Evolutionary conservation across 2,888 invertebrate genomes (phyloP).

Genomic region (Drosophila setosimentum): DNA sequence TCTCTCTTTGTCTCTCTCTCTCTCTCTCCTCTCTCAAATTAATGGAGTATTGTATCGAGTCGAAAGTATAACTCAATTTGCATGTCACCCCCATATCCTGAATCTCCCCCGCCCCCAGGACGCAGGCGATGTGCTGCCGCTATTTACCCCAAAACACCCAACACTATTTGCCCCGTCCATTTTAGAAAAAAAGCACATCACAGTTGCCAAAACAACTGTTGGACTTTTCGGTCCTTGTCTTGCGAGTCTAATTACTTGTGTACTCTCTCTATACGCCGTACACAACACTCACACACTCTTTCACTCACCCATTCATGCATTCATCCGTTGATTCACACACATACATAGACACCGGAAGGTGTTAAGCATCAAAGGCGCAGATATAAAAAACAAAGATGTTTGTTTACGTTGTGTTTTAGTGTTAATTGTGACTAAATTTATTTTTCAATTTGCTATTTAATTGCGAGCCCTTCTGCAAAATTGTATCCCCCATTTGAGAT

Average conservation of each 20-base stretch:
- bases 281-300: slow-evolving; percentile 2
- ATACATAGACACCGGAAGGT: slow-evolving; percentile 25
- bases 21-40: slow-evolving; percentile 7
- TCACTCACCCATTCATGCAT: neutral
- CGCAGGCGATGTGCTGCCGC: slow-evolving; percentile 82
- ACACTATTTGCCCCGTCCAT: neutral
- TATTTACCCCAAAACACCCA: neutral
- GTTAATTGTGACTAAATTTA: slow-evolving; percentile 39
- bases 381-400: slow-evolving; percentile 31
- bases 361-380: slow-evolving; percentile 29
- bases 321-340: slow-evolving; percentile 5
- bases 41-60: slow-evolving; percentile 29
- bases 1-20: slow-evolving; percentile 8
- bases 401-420: slow-evolving; percentile 42
- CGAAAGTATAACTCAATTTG: slow-evolving; percentile 39
- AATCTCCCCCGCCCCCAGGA: slow-evolving; percentile 29
- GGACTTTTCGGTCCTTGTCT: slow-evolving; percentile 86
- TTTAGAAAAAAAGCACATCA: slow-evolving; percentile 69
- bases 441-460: slow-evolving; percentile 15
- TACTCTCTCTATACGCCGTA: slow-evolving; percentile 32
- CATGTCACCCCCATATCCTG: slow-evolving; percentile 52
- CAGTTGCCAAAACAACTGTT: slow-evolving; percentile 82
- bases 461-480: slow-evolving; percentile 2
- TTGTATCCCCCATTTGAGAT: slow-evolving; percentile 1
- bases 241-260: slow-evolving; percentile 41